Evolutionary conservation across 1,140 invertebrate species (phyloP).

Genomic region (Drosophila santomea): DNA sequence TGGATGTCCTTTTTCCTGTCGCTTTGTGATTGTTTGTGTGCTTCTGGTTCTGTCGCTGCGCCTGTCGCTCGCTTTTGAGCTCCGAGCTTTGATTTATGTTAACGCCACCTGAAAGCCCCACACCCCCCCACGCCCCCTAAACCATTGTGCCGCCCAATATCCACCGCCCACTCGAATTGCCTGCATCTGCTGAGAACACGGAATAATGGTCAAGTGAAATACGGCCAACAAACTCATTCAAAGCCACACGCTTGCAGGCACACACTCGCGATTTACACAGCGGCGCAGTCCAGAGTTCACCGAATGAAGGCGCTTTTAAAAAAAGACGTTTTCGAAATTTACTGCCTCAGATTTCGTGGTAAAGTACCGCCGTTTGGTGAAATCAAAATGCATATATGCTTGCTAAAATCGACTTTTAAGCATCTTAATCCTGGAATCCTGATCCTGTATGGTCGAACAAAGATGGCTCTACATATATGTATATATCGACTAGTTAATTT

Average conservation of each 20-base stretch:
- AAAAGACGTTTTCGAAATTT: not conserved
- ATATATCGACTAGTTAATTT: no score
- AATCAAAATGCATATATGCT: no score
- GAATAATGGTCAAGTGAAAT: constrained; percentile 75
- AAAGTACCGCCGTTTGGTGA: no score
- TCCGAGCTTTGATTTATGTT: constrained; percentile 77
- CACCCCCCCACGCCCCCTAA: not conserved
- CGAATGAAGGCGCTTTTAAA: not conserved
- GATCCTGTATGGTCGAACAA: no score
- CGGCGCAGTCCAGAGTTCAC: not conserved
- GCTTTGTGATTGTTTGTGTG: constrained; percentile 1
- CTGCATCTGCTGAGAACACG: constrained; percentile 74
- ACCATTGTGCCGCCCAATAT: not conserved
- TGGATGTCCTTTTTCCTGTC: not conserved
- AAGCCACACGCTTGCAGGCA: not conserved
- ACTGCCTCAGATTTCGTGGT: no score
- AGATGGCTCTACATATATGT: no score
- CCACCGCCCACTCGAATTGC: constrained; percentile 44
- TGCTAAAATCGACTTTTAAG: no score
- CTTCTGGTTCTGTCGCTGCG: constrained; percentile 47
- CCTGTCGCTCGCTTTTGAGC: constrained; percentile 75
- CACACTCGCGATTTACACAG: not conserved
- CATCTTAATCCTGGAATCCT: no score
- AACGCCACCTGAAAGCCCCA: constrained; percentile 49
- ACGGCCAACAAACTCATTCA: constrained; percentile 43